Evolutionary conservation across 1,140 invertebrate genomes (phyloP).

Genomic region (Planococcus citri): DNA sequence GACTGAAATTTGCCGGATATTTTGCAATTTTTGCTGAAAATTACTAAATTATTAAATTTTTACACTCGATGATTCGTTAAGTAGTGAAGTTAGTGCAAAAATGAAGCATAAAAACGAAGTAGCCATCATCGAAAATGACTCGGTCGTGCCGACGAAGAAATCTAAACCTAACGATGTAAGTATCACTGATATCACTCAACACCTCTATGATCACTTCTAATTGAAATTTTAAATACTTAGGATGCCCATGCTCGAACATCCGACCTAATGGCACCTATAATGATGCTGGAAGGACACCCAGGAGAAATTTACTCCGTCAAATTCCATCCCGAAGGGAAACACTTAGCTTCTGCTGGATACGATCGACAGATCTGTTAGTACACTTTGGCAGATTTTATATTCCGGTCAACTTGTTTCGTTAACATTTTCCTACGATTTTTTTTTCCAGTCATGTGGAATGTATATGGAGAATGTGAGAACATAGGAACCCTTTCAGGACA

Average conservation of each 20-base stretch:
- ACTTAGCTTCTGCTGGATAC: conserved; percentile 89
- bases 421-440: conserved; percentile 22
- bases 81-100: neutral
- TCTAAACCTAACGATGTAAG: neutral
- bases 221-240: neutral
- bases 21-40: neutral
- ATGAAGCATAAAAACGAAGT: neutral
- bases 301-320: conserved; percentile 88
- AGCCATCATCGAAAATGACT: neutral
- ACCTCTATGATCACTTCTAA: no score
- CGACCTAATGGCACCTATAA: conserved; percentile 81
- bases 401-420: neutral
- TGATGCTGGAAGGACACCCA: conserved; percentile 92
- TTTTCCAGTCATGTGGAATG: conserved; percentile 83
- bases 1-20: no score
- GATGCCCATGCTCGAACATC: conserved; percentile 52
- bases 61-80: neutral
- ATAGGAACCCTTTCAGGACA: conserved; percentile 84
- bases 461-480: conserved; percentile 97
- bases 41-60: neutral
- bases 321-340: conserved; percentile 92
- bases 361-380: conserved; percentile 88
- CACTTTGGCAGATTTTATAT: neutral
- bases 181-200: neutral
- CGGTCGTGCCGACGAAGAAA: neutral